Evolutionary conservation across 2,888 invertebrate genomes (phyloP).

Genomic region (Strigamia maritima): DNA sequence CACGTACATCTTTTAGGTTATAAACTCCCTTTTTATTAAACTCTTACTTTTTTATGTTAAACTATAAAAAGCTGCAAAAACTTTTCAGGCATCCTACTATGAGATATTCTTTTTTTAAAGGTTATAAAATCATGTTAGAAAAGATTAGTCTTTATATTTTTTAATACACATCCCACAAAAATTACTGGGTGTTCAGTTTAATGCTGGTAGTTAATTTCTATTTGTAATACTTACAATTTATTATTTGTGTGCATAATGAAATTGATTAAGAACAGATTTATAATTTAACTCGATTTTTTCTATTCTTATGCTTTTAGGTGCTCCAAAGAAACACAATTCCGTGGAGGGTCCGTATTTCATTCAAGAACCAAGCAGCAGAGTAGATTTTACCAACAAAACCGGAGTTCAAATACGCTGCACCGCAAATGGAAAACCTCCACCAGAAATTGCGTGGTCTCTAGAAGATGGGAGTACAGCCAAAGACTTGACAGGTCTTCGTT

Average conservation of each 20-base stretch:
- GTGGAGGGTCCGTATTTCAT: slow-evolving; percentile 25
- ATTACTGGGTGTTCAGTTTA: background rate
- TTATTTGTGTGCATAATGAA: too few species aligned
- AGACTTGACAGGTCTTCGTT: slow-evolving; percentile 45
- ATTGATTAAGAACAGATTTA: background rate
- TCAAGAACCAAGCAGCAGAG: slow-evolving; percentile 37
- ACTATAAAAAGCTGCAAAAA: background rate
- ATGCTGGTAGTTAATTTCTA: background rate
- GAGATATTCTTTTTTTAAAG: background rate
- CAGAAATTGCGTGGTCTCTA: slow-evolving; percentile 47
- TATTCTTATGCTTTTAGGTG: background rate
- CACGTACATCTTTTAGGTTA: background rate
- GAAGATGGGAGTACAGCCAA: slow-evolving; percentile 47
- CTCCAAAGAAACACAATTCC: background rate
- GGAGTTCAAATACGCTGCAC: slow-evolving; percentile 48
- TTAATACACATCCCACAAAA: background rate
- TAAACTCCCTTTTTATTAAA: slow-evolving; percentile 26
- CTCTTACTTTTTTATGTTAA: slow-evolving; percentile 7
- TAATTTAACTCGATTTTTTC: background rate
- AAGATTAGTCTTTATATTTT: background rate
- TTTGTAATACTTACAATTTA: too few species aligned
- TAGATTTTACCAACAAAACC: slow-evolving; percentile 49
- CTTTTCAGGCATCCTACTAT: background rate
- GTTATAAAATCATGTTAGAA: background rate
- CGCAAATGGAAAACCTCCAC: slow-evolving; percentile 48